Evolutionary conservation across 2,113 vertebrate genomes (phyloP), one percentile per base, ranked within the genome.

Genomic region (Peromyscus maniculatus): DNA sequence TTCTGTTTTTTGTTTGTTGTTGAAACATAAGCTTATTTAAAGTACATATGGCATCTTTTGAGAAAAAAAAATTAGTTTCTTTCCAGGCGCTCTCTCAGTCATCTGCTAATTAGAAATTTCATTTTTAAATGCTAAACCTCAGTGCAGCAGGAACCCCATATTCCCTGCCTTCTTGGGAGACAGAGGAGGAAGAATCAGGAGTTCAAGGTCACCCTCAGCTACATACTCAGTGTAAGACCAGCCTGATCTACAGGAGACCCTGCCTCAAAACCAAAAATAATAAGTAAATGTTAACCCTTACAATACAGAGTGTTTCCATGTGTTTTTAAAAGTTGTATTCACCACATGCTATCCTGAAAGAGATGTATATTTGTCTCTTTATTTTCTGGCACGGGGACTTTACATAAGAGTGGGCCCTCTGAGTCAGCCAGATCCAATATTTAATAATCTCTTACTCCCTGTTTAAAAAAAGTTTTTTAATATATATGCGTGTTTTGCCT

Each of bases 371-470:
- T 98, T 91, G 92, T 95, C 86, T 97, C 97, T 98, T 98, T 98
- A 98, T 97, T 98, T 94, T 97, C 93, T 97, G 98, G 95, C 96
- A 97, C 67, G 43, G 67, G 93, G 83, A 96, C 96, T 98, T 98
- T 98, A 97, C 98, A 92, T 98, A 98, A 91, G 98, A 98, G 97
- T 98, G 98, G 96, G 97, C 93, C 39, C 31, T 89, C 87, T 98
- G 97, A 98, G 97, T 98, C 98, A 98, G 98, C 95, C 97, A 96
- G 98, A 98, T 95, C 96, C 98, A 98, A 98, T 98, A 98, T 98
- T 98, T 95, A 49, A 64, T 11, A 66, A 87, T 87, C 28, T 33
- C 21, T 49, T 77, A 11, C 59, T 66, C 15, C 82, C 39, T n/a
- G 15, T 86, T 59, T 43, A 26, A 83, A 64, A 62, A 17, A 8